A percentile compares a stretch with the other conserved stretches of the same genome.
These are phyloP conservation scores for Argentina silus DNA, from an alignment of 2,797 vertebrate genomes.

Conservation along the genomic window DNA sequence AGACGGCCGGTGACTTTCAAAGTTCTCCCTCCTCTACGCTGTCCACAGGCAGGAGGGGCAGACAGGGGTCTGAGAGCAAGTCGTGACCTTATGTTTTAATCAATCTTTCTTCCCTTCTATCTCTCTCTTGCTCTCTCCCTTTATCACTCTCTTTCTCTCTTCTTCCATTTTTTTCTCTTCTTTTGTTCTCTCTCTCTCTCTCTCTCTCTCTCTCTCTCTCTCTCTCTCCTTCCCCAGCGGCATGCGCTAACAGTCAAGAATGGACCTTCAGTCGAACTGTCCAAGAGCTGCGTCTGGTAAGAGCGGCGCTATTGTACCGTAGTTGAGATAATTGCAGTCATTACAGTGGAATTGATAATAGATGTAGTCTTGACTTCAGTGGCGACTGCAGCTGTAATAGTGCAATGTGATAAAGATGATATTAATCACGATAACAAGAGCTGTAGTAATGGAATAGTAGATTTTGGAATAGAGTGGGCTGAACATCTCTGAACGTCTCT, in stretches of 20 bases:
- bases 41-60: not conserved
- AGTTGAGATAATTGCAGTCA: not conserved
- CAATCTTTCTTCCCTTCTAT: constrained; percentile 1
- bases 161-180: constrained; percentile 2
- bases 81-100: not conserved
- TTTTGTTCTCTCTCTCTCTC: not conserved
- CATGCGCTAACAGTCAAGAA: constrained; percentile 90
- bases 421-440: not conserved
- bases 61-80: not conserved
- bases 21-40: constrained; percentile 21
- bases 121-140: not conserved
- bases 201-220: not conserved
- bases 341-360: not conserved
- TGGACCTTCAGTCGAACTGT: constrained; percentile 89
- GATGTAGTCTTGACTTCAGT: not conserved
- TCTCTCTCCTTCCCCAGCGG: constrained; percentile 66
- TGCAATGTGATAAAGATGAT: not conserved
- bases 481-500: not conserved
- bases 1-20: constrained; percentile 34
- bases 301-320: constrained; percentile 29
- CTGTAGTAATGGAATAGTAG: not conserved
- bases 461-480: not conserved
- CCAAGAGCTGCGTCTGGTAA: constrained; percentile 92
- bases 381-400: not conserved
- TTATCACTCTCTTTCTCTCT: not conserved